Evolutionary conservation across 2,888 invertebrate genomes (phyloP).

Genomic region (Galerucella calmariensis): DNA sequence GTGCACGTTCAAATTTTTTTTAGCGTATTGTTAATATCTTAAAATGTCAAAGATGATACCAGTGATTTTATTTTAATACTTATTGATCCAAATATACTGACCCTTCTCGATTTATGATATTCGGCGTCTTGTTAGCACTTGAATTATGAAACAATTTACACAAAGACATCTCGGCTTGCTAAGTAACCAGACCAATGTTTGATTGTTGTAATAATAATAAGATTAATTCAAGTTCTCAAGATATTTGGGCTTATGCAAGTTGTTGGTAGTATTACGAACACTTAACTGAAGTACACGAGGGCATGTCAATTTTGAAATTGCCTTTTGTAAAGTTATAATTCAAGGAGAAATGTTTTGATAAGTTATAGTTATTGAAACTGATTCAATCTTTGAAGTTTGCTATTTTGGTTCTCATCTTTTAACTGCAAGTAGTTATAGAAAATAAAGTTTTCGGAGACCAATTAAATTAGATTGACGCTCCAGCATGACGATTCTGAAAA

Average conservation of each 20-base stretch:
- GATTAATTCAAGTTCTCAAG: not conserved
- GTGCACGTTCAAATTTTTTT: no score
- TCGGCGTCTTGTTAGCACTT: no score
- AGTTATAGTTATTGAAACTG: not conserved
- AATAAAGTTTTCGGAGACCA: no score
- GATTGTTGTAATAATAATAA: not conserved
- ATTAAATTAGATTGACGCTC: no score
- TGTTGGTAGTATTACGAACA: not conserved
- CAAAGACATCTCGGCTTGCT: not conserved
- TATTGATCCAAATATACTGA: not conserved
- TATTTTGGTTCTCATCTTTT: no score
- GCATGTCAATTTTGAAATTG: not conserved
- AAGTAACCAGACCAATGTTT: not conserved
- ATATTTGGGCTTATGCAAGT: not conserved
- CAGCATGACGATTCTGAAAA: no score
- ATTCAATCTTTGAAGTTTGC: no score
- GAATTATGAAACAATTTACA: not conserved
- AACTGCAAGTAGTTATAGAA: no score
- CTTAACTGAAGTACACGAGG: not conserved
- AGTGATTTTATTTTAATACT: not conserved
- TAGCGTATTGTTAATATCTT: no score
- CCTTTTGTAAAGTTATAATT: not conserved
- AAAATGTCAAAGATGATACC: no score
- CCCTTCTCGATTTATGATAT: not conserved
- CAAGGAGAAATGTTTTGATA: not conserved